Evolutionary conservation across 2,113 vertebrate genomes (phyloP).

Genomic region (Corythornis madagascariensis): DNA sequence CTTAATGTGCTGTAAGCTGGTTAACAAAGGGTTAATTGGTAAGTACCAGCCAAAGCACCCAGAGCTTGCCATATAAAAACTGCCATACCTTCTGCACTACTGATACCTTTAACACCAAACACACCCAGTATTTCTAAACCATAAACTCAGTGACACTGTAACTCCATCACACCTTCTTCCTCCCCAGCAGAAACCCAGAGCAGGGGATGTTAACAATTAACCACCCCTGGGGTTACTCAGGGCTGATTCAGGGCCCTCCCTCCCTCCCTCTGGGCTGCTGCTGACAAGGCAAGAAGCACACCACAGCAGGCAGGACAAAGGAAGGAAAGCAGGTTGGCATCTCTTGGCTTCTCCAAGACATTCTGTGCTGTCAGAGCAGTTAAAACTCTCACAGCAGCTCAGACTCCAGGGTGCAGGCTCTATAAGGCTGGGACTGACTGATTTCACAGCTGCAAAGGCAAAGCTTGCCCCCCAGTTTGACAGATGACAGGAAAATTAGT

Average conservation of each 20-base stretch:
- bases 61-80: not conserved
- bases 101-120: not conserved
- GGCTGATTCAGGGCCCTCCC: not conserved
- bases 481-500: not conserved
- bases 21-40: not conserved
- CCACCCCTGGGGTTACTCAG: not conserved
- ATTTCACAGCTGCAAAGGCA: not conserved
- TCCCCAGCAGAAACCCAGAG: not conserved
- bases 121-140: not conserved
- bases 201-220: not conserved
- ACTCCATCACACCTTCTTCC: not conserved
- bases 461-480: not conserved
- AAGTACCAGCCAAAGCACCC: not conserved
- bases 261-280: not conserved
- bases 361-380: not conserved
- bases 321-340: not conserved
- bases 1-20: not conserved
- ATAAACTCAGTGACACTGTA: not conserved
- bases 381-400: not conserved
- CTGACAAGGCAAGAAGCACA: not conserved
- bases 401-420: not conserved
- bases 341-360: not conserved
- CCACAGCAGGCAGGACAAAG: fast-evolving
- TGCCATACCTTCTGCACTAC: not conserved
- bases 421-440: not conserved